Base-by-base conservation (phyloP, 2,113 vertebrate species). In the Mustela lutreola region DNA sequence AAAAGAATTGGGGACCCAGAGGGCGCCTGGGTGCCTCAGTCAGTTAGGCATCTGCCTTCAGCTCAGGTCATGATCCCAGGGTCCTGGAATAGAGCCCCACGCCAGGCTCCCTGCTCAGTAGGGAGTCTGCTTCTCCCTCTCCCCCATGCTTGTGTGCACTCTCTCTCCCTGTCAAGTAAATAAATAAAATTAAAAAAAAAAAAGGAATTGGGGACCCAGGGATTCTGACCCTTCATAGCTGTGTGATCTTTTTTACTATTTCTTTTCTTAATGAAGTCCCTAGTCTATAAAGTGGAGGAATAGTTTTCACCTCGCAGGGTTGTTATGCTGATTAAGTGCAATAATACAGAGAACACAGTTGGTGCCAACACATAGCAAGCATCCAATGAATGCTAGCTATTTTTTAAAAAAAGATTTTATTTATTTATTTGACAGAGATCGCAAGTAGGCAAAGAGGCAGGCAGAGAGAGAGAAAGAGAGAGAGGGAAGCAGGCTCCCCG, bases 241-340 rank as follows among this genome's bases (percentile, higher is more conserved):
- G 8, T 86, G 50, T 91, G 36, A 28, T 39, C 70, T 15, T 71
- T 78, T 39, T 9, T 86, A 79, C 28, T 39, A 67, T 24, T 88
- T 89, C 42, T 89, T 48, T 79, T 87, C 79, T 94, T 83, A 36
- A 70, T 92, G 39, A 89, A 58, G 15, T 84, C 83, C 80, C 31
- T 94, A 28, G 3, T 56, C n/a, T 63, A 65, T 50, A 71, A 85
- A 83, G 48, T 36, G 6, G 21, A 7, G 39, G 28, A 81, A 76
- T 9, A 36, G 19, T n/a, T 21, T 11, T 63, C 12, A 92, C 11
- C 14, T 93, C 19, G 8, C 48, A 71, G 45, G 31, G 48, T 28
- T 73, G 14, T 96, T 62, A 85, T 50, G 70, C 48, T 1, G 28
- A 93, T 71, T 78, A 86, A 92, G 78, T 10, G 58, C 1, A 18